Evolutionary conservation across 2,113 vertebrate species (phyloP).

Genomic region (Rhinolophus ferrumequinum): DNA sequence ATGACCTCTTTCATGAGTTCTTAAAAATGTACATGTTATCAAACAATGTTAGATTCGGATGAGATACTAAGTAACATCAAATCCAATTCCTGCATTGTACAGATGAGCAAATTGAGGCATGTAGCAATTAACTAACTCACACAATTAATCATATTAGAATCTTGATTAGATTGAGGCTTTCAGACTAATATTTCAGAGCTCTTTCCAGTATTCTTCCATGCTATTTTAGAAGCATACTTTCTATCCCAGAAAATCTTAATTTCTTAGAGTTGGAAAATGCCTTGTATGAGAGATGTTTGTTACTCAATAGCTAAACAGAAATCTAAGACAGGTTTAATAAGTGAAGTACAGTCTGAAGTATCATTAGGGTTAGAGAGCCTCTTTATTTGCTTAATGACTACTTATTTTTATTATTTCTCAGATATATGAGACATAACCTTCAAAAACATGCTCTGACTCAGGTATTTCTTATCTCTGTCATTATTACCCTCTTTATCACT

Average conservation of each 20-base stretch:
- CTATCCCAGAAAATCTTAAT: neutral
- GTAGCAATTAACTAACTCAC: neutral
- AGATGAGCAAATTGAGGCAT: neutral
- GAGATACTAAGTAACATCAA: neutral
- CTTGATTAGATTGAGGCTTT: neutral
- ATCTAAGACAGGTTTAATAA: rapidly evolving
- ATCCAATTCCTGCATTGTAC: neutral
- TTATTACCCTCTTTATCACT: neutral
- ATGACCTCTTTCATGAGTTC: neutral
- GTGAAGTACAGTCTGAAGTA: neutral
- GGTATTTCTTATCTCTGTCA: neutral
- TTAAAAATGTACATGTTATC: neutral
- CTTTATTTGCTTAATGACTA: neutral
- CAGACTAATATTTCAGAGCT: neutral
- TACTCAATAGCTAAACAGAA: neutral
- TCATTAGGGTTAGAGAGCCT: too few relatives aligned
- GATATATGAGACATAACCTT: neutral
- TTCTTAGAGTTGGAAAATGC: neutral
- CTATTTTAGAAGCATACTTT: neutral
- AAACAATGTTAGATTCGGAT: neutral
- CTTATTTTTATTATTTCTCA: neutral
- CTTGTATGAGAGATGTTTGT: neutral
- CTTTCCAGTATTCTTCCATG: neutral
- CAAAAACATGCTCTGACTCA: neutral
- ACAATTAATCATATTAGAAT: neutral